Percentiles rank a stretch among this genome's conserved stretches.
Conservation (phyloP, 2,888 invertebrate genomes). For the Himalopsyche tibetana region DNA sequence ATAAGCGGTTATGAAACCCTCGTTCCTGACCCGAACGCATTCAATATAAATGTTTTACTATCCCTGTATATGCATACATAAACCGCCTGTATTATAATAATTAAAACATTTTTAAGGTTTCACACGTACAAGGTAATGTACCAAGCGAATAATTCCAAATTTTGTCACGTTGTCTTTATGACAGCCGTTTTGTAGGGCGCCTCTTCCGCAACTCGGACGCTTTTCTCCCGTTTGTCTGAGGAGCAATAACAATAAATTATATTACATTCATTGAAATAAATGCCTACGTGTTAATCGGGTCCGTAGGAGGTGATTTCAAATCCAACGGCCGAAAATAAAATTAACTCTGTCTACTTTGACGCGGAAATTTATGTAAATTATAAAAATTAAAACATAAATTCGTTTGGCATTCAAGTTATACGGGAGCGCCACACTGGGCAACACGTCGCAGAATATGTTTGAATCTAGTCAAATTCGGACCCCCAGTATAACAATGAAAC, state of each 20-base stretch:
- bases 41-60: constrained; percentile 2
- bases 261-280: constrained; percentile 9
- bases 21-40: too few relatives aligned
- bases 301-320: background rate
- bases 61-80: background rate
- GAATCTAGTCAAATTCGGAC: too few relatives aligned
- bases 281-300: background rate
- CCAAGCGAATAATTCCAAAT: constrained; percentile 20
- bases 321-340: background rate
- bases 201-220: constrained; percentile 17
- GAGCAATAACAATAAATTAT: constrained; percentile 1
- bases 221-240: background rate
- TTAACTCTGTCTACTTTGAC: too few relatives aligned
- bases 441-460: too few relatives aligned
- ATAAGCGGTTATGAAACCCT: too few relatives aligned
- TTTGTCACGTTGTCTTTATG: constrained; percentile 24
- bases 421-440: too few relatives aligned
- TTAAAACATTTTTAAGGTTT: constrained; percentile 31
- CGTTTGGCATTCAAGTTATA: too few relatives aligned
- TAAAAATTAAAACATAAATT: too few relatives aligned
- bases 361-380: too few relatives aligned
- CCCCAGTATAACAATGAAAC: too few relatives aligned
- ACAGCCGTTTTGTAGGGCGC: constrained; percentile 26
- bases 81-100: background rate
- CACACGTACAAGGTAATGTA: constrained; percentile 13